Evolutionary conservation across 2,888 invertebrate species (phyloP).

Genomic region (Artemia sinica): DNA sequence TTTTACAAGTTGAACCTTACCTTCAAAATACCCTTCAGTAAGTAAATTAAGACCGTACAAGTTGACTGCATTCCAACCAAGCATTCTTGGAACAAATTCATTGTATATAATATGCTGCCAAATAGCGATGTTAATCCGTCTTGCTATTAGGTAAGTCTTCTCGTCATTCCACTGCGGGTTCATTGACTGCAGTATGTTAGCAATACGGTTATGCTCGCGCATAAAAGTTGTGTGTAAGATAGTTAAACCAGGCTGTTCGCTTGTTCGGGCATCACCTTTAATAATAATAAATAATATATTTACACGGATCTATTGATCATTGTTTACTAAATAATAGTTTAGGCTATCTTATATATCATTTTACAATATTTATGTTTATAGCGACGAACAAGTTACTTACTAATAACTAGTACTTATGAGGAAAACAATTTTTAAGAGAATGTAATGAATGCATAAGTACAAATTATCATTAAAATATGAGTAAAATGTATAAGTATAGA

Average conservation of each 20-base stretch:
- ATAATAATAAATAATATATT: no score
- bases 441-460: no score
- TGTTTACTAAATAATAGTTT: no score
- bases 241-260: constrained; percentile 76
- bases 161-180: constrained; percentile 83
- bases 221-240: constrained; percentile 73
- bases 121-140: constrained; percentile 57
- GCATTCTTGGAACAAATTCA: constrained; percentile 71
- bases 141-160: constrained; percentile 58
- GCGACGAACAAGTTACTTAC: no score
- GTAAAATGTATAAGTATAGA: no score
- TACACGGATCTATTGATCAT: no score
- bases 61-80: constrained; percentile 75
- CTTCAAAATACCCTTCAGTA: constrained; percentile 68
- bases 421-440: no score
- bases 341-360: no score
- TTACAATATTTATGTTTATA: no score
- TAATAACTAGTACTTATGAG: no score
- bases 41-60: constrained; percentile 67
- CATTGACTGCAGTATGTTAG: constrained; percentile 53
- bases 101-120: constrained; percentile 67
- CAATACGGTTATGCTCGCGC: constrained; percentile 73
- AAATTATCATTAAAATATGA: no score
- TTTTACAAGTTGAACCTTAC: constrained; percentile 22
- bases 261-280: constrained; percentile 64